Conservation (phyloP, 2,797 vertebrate species). For the Eremophila alpestris region DNA sequence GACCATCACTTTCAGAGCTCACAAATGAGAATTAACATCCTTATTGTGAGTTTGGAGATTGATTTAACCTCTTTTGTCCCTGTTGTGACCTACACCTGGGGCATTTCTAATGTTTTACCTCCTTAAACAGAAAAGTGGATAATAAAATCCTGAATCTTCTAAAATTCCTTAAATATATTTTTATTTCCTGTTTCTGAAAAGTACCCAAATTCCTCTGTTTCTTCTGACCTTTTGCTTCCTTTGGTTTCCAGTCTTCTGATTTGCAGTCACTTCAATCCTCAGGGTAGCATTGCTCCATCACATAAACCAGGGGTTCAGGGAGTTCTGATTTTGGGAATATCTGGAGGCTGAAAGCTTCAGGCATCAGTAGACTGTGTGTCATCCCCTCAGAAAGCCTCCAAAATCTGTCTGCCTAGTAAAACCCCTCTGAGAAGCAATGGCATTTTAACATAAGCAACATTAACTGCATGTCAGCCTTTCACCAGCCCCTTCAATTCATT, state of each 20-base stretch:
- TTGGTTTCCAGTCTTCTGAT: neutral
- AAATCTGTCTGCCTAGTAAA: neutral
- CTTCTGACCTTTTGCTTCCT: neutral
- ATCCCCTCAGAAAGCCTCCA: neutral
- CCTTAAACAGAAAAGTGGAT: neutral
- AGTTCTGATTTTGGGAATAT: neutral
- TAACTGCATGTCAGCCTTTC: neutral
- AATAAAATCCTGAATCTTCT: neutral
- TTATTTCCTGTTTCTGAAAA: neutral
- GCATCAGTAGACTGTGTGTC: neutral
- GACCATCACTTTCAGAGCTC: constrained; percentile 36
- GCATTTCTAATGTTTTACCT: constrained; percentile 55
- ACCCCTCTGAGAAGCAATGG: neutral
- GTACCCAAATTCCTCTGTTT: neutral
- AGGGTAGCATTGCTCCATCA: neutral
- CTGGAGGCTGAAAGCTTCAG: neutral
- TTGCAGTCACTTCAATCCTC: neutral
- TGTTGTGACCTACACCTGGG: neutral
- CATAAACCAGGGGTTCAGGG: neutral
- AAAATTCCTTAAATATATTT: neutral
- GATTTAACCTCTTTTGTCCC: constrained; percentile 34
- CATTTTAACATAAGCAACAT: neutral
- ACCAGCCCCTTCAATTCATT: neutral
- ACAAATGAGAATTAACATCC: constrained; percentile 59
- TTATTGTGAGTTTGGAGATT: constrained; percentile 50